Evolutionary conservation across 2,113 vertebrate species (phyloP), one percentile per base, ranked within the genome.

Genomic region (Muntiacus reevesi): DNA sequence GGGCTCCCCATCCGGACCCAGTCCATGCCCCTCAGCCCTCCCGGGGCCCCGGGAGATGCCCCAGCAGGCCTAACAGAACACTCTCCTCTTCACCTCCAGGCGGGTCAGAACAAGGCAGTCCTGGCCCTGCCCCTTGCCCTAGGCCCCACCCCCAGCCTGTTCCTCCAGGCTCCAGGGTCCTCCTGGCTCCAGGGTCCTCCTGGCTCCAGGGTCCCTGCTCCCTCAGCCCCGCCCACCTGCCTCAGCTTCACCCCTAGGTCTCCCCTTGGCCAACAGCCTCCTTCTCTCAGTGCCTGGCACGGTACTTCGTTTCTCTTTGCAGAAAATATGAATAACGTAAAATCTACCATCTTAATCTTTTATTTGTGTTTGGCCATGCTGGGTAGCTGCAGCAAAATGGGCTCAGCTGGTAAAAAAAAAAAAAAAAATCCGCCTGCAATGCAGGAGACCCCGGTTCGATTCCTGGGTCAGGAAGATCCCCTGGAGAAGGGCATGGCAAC

Each of bases 271-370:
- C 10, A 7, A 36, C 54, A 3, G 7, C 40, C 30, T 79, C 40
- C 89, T 13, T 23, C 43, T 28, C 43, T 36, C 21, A 2, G 9
- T 33, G 30, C 40, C 14, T 2, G 0, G 30, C 23, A 28, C 2
- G 2, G 30, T 25, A 12, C 57, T 60, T 19, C 1, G 27, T 33
- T 52, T 74, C 5, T 54, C 19, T 33, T 62, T 27, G 23, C 36
- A 78, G 55, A 36, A 81, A 36, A 36, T 17, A 50, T 1, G 14
- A 11, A 4, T 1, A 30, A 45, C 25, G 21, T 89, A 45, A 79
- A 45, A 28, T 3, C 23, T 8, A 59, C 30, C 84, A 6, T 59
- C 54, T 45, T 16, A 30, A 9, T 74, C 67, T 23, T 40, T 40
- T 36, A 10, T 36, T 11, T 25, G 67, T 74, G 67, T 12, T 74